phyloP scores from a whole-genome alignment of 1,140 invertebrate species.

The Zaprionus kolodkinae region DNA sequence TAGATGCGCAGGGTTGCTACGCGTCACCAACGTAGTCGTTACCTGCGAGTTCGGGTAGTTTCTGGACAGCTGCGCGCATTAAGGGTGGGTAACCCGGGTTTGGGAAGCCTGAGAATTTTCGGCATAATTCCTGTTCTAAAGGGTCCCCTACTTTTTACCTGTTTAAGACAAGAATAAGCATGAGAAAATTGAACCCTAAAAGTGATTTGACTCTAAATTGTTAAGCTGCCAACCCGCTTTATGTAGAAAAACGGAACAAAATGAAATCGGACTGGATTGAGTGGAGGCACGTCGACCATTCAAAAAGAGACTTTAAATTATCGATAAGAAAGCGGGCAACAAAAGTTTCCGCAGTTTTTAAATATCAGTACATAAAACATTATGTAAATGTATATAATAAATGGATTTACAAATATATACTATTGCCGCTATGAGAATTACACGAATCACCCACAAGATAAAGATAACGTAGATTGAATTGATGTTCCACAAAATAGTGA shows the following conservation, averaged over 20 bases:
- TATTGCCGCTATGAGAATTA: neutral
- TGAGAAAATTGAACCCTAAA: constrained; percentile 30
- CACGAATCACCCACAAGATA: neutral
- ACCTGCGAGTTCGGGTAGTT: neutral
- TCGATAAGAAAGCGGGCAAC: neutral
- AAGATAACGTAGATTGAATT: neutral
- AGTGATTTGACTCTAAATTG: constrained; percentile 3
- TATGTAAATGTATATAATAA: neutral
- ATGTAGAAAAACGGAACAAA: neutral
- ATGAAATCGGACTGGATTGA: neutral
- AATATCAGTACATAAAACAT: neutral
- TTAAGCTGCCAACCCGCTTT: constrained; percentile 30
- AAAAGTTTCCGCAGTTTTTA: neutral
- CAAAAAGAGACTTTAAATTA: neutral
- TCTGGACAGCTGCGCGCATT: constrained; percentile 11
- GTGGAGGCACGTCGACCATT: constrained; percentile 14
- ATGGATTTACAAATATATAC: neutral
- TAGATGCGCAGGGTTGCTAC: constrained; percentile 45
- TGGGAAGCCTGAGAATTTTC: neutral
- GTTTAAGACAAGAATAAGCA: neutral
- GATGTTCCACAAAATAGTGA: neutral
- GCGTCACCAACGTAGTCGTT: constrained; percentile 37
- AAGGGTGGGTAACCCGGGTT: constrained; percentile 1
- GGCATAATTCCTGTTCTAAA: neutral
- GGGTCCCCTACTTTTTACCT: constrained; percentile 3